These are phyloP conservation scores for Engraulis encrasicolus DNA, from an alignment of 2,113 vertebrate genomes.

Conservation along the genomic window DNA sequence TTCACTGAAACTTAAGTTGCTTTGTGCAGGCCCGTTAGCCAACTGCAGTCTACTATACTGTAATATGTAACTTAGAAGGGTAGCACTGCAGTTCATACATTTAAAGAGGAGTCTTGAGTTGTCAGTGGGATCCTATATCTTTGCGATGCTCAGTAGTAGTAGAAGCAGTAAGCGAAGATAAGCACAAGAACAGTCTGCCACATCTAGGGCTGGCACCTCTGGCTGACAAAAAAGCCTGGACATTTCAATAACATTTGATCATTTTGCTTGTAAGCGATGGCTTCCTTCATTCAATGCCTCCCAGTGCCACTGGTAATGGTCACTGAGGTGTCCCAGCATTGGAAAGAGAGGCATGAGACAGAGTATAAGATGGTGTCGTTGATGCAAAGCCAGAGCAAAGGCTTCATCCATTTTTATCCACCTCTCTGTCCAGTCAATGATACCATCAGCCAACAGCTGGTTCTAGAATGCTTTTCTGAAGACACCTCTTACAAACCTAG, in stretches of 20 bases:
- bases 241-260: no score
- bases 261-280: no score
- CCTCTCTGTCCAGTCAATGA: background rate
- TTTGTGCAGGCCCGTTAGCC: no score
- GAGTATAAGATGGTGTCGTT: background rate
- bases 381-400: background rate
- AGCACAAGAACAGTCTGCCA: no score
- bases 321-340: background rate
- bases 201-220: no score
- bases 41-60: no score
- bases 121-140: background rate
- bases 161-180: no score
- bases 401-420: background rate
- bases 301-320: background rate
- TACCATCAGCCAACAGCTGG: background rate
- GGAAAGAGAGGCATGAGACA: background rate
- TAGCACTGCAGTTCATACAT: background rate
- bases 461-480: background rate
- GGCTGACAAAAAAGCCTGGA: no score
- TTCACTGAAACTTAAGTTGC: no score
- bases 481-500: background rate
- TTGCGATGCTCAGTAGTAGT: no score
- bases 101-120: no score
- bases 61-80: background rate
- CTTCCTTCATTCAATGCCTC: no score